A percentile compares a stretch with the other conserved stretches of the same genome.
These are phyloP conservation scores for Trissonchulus latispiculum DNA, from an alignment of 2,888 invertebrate genomes.

Conservation along the genomic window DNA sequence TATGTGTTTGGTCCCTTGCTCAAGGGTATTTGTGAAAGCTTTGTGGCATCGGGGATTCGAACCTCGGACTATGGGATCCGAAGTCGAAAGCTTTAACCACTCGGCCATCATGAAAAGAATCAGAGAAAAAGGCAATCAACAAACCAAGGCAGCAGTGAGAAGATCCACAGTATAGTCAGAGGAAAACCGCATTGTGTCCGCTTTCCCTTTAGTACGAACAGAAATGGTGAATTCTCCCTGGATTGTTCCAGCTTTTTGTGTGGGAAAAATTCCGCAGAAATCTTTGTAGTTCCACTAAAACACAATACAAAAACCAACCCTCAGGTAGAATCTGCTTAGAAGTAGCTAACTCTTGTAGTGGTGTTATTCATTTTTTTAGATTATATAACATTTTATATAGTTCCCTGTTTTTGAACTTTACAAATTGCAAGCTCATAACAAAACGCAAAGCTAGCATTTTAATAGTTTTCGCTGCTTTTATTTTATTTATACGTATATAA, in stretches of 20 bases:
- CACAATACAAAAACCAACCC: too few species aligned
- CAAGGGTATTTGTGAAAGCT: too few species aligned
- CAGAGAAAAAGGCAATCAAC: too few species aligned
- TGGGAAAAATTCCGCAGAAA: constrained; percentile 47
- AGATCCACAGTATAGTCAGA: constrained; percentile 86
- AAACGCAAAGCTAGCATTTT: not conserved
- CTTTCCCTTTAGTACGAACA: constrained; percentile 70
- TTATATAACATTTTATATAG: not conserved
- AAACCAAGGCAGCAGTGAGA: constrained; percentile 70
- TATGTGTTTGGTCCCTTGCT: too few species aligned
- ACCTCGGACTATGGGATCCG: too few species aligned
- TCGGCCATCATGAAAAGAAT: too few species aligned
- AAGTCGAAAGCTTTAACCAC: too few species aligned
- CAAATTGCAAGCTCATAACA: not conserved
- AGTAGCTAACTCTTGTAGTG: too few species aligned
- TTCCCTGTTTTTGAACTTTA: too few species aligned
- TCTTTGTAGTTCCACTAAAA: constrained; percentile 52
- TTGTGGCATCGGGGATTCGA: too few species aligned
- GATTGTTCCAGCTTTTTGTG: constrained; percentile 43
- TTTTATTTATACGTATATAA: too few species aligned
- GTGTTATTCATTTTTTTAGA: not conserved
- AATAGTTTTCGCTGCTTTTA: not conserved
- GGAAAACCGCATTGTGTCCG: constrained; percentile 88
- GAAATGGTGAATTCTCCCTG: constrained; percentile 55
- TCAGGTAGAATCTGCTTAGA: too few species aligned